Evolutionary conservation across 2,113 vertebrate genomes (phyloP).

Genomic region (Festucalex cinctus): DNA sequence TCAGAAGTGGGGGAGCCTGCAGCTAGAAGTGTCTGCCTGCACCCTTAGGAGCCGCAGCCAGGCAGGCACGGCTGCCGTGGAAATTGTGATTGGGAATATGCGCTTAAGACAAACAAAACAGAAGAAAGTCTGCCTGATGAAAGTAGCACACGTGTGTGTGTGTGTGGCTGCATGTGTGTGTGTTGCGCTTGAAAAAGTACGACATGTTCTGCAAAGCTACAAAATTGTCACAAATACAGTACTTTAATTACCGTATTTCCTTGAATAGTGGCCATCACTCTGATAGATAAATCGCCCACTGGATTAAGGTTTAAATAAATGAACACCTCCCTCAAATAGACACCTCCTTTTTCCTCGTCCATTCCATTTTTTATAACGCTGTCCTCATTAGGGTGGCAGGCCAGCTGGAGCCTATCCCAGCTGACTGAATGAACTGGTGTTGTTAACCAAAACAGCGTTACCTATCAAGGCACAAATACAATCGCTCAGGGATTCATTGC

Average conservation of each 20-base stretch:
- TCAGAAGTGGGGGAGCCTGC: conserved; percentile 80
- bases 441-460: too few relatives aligned
- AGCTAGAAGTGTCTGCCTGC: conserved; percentile 76
- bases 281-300: too few relatives aligned
- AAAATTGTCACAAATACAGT: conserved; percentile 42
- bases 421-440: too few relatives aligned
- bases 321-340: too few relatives aligned
- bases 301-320: too few relatives aligned
- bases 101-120: conserved; percentile 75
- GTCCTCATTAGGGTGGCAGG: too few relatives aligned
- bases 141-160: conserved; percentile 50
- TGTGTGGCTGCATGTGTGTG: conserved; percentile 17
- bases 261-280: too few relatives aligned
- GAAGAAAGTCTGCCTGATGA: conserved; percentile 70
- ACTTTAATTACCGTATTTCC: not conserved
- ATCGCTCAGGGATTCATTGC: too few relatives aligned
- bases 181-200: conserved; percentile 50
- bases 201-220: conserved; percentile 47
- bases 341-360: too few relatives aligned
- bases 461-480: too few relatives aligned
- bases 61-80: conserved; percentile 62
- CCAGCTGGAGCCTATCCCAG: too few relatives aligned
- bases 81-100: conserved; percentile 76
- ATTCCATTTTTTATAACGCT: too few relatives aligned
- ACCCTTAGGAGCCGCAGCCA: conserved; percentile 66